Evolutionary conservation across 2,113 vertebrate species (phyloP).

Genomic region (Tichodroma muraria): DNA sequence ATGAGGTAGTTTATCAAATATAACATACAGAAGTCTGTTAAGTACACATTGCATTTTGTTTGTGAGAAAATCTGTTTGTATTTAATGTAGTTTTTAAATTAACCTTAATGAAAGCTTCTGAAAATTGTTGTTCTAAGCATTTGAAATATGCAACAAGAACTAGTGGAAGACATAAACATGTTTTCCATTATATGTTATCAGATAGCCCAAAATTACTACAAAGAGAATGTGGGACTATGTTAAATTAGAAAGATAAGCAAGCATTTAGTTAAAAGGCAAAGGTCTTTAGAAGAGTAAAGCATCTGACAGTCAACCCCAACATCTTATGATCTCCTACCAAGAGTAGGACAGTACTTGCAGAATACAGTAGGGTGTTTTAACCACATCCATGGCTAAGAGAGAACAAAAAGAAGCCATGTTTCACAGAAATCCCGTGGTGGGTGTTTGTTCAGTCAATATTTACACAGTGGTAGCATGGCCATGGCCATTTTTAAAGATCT

Average conservation of each 20-base stretch:
- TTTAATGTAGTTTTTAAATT: conserved; percentile 85
- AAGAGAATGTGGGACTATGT: conserved; percentile 81
- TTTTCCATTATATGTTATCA: conserved; percentile 86
- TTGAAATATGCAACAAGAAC: conserved; percentile 82
- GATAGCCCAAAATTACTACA: conserved; percentile 83
- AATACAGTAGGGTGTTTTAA: conserved; percentile 1
- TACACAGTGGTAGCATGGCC: background rate
- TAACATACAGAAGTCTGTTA: conserved; percentile 84
- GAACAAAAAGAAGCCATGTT: background rate
- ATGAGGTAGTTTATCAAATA: conserved; percentile 86
- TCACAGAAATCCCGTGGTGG: background rate
- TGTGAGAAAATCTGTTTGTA: conserved; percentile 85
- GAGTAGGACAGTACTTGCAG: conserved; percentile 12
- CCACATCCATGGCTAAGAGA: background rate
- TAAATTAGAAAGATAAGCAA: conserved; percentile 86
- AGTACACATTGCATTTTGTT: conserved; percentile 86
- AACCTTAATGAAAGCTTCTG: conserved; percentile 84
- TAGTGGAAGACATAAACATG: conserved; percentile 77
- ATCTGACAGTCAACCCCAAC: conserved; percentile 75
- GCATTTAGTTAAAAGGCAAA: conserved; percentile 80
- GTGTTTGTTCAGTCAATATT: conserved; percentile 16
- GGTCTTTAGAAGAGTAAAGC: conserved; percentile 78
- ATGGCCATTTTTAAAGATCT: background rate
- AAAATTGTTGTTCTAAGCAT: conserved; percentile 87
- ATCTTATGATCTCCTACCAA: conserved; percentile 66